Base-by-base conservation (phyloP, 2,113 vertebrate genomes). In the Archilochus colubris region DNA sequence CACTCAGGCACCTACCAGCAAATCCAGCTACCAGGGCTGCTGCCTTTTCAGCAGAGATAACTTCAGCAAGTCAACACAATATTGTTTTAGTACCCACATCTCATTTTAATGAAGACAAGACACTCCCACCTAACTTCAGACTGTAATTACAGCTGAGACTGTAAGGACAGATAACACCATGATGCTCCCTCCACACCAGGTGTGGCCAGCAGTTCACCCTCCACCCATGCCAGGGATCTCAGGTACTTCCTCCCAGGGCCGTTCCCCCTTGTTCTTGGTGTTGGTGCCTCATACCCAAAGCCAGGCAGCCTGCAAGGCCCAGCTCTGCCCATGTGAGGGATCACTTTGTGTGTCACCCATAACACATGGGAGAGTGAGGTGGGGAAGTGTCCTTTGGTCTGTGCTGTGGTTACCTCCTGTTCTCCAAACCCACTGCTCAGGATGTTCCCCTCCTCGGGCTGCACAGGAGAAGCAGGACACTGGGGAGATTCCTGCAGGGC, bases 31-130 rank as follows among this genome's bases (percentile, higher is more conserved):
- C 30, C n/a, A 14, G 10, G 13, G 18, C 50, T 27, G 70, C 83
- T 22, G 63, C 6, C 76, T 50, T 12, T 4, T 9, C 82, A 53
- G 79, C 69, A 30, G 31, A 40, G 64, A 16, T 7, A 81, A 28
- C 86, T 36, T 50, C 7, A 44, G 9, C 46, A 18, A 64, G n/a
- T 5, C 64, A 62, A 10, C 33, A 1, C 0, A 0, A 0, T 0
- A 27, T 2, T 9, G 48, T 54, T 63, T 28, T 3, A 79, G 22
- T 84, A 27, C 20, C 74, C 44, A 0, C 6, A 69, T 30, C 84
- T 95, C 93, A 59, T 82, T 95, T 84, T 82, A 79, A 95, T 94
- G 75, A 68, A 72, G 61, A 36, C 81, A 1, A 95, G 89, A 87
- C 91, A 61, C 62, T 96, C 78, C 23, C n/a, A 84, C 70, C 44